Evolutionary conservation across 2,113 vertebrate species (phyloP), one percentile per base, ranked within the genome.

Genomic region (Morone chrysops): DNA sequence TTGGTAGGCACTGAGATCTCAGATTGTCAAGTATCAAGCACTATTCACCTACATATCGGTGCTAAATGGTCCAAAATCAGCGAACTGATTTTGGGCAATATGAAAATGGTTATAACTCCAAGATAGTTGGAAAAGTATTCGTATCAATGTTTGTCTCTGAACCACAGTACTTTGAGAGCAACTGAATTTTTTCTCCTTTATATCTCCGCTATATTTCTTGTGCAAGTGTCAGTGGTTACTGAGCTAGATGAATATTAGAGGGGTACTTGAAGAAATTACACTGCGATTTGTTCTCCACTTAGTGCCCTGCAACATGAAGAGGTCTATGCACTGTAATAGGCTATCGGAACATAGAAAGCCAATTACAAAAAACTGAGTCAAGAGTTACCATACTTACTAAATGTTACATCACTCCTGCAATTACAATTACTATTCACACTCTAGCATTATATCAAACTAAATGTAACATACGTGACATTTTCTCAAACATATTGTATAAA

Each of bases 201-300:
- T 25, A 25, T 25, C 25, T 25, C 25, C 25, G 22, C 31, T 57
- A 57, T 57, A 13, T 57, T 57, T 57, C 56, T 25, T 57, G 22
- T 57, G 56, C 5, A 57, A 61, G 38, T 87, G 65, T 86, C 74
- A 74, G 78, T 60, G 54, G 62, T 78, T 75, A 76, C 36, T 60
- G 65, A 81, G 57, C 71, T 81, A 85, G 75, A 77, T 78, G 71
- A 89, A 77, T 65, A 84, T 90, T 57, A 86, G 75, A 85, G 66
- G n/a, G 11, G 63, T 75, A 51, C 82, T 91, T 89, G 76, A 81
- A 84, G 57, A 85, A 79, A 85, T 85, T 70, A 85, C 70, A 56
- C 66, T 56, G 60, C 75, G 75, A 90, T 90, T 80, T 91, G 85
- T 63, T 59, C 84, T 86, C 51, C 22, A 78, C 82, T 90, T 82